phyloP scores from a whole-genome alignment of 2,113 vertebrate species.

The Pterocles burchelli region DNA sequence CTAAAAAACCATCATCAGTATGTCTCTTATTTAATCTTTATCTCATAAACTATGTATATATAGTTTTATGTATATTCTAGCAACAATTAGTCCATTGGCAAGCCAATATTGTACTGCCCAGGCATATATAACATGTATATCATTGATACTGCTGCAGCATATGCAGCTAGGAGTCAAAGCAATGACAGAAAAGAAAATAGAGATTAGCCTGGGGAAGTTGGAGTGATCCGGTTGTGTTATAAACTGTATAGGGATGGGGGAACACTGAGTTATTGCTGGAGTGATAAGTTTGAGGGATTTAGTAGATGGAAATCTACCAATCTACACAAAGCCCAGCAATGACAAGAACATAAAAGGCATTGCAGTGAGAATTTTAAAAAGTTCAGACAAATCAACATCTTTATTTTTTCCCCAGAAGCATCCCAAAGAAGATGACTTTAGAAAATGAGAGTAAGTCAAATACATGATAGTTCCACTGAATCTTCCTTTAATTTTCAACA shows the following conservation, averaged over 20 bases:
- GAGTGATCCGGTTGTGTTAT: not conserved
- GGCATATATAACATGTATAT: not conserved
- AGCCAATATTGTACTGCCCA: not conserved
- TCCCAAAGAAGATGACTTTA: not conserved
- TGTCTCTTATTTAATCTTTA: not conserved
- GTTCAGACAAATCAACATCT: not conserved
- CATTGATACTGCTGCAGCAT: not conserved
- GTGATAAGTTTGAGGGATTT: not conserved
- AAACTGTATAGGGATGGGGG: not conserved
- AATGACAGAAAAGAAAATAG: not conserved
- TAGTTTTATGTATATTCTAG: not conserved
- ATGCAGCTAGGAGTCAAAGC: not conserved
- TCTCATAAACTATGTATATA: not conserved
- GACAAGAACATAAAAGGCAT: not conserved
- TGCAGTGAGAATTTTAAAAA: not conserved
- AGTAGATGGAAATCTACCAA: not conserved
- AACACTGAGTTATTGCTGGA: not conserved
- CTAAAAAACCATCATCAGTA: not conserved
- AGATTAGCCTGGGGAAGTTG: not conserved
- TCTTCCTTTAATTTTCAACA: not conserved
- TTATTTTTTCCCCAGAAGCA: not conserved
- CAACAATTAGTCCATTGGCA: not conserved
- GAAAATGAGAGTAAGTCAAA: not conserved
- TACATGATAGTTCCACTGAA: not conserved
- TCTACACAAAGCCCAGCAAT: not conserved